Base-by-base conservation (phyloP, 2,113 vertebrate genomes). In the human region DNA sequence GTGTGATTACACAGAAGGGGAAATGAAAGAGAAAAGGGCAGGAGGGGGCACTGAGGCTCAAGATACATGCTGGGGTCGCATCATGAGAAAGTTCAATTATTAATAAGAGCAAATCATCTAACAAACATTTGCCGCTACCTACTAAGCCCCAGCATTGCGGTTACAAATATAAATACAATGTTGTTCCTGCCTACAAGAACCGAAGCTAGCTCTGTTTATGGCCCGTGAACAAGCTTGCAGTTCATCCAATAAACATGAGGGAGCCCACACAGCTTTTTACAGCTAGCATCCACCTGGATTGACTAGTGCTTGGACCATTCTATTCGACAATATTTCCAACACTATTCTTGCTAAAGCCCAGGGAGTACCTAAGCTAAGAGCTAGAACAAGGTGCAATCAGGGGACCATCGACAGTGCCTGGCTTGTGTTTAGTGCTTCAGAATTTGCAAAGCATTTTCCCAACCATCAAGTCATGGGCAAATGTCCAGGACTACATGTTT, bases 401-500 rank as follows among this genome's bases (percentile, higher is more conserved):
- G 8, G 13, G 4, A 45, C 61, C 59, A 52, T 45, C 50, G 22
- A n/a, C 2, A 30, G 17, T 10, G 90, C 22, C 45, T 38, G 59
- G 52, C 20, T 43, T 79, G 30, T 7, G 16, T 8, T 61, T 18
- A 66, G 17, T 30, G 59, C n/a, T 61, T 88, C 25, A n/a, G 52
- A 59, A 66, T 75, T 83, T 23, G 45, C 61, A 80, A 57, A n/a
- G 35, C 40, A 43, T 59, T 80, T 76, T 40, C 75, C 48, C 45
- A 55, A 16, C 22, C 16, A 84, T 66, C 61, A 59, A 27, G 43
- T 92, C 50, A 43, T 8, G 38, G 83, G 16, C n/a, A 73, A 78
- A 79, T n/a, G 52, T 87, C 91, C 23, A 79, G 27, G 38, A 92
- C 72, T 66, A 43, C 75, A 61, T 5, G 48, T 90, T 78, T 91